Base-by-base conservation (phyloP, 2,113 vertebrate genomes). In the Anolis sagrei region DNA sequence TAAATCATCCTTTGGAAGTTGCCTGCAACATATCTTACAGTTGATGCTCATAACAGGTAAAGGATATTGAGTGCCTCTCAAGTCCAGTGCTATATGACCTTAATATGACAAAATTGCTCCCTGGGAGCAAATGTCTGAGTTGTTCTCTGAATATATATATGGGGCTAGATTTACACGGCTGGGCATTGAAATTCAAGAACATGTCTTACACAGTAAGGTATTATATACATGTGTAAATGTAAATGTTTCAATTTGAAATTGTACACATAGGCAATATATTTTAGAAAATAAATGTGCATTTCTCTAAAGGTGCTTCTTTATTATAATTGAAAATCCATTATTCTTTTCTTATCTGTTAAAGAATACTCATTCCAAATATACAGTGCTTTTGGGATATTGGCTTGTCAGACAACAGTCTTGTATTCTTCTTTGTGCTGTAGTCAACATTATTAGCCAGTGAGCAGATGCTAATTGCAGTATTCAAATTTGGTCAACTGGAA, bases 401-500 rank as follows among this genome's bases (percentile, higher is more conserved):
- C 91, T 91, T 93, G 95, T 95, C 94, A 94, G 90, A 91, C 93
- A 89, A 93, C 95, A 95, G 94, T 95, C 94, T 93, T 91, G 88
- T 94, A 94, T 95, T 94, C 94, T 95, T 93, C 95, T 96, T 97
- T 97, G 95, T 96, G 95, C 91, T 91, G 88, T 29, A 93, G 94
- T 97, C 95, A 96, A 94, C 96, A 96, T 94, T 95, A 92, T 85
- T 96, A 89, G 93, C 90, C 16, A 83, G 92, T 89, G 95, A 95
- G 94, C 92, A 95, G 94, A 96, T 96, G 95, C 93, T 95, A 95
- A 96, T 94, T 95, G 94, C 88, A 89, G 90, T 93, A 96, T 97
- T 96, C 95, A 95, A 88, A 84, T 93, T 89, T 96, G 95, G 91
- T 96, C 95, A 97, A 96, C 95, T 92, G 88, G 95, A 97, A 96